Base-by-base conservation (phyloP, 35 echinoderm and acorn worm genomes). In the Patiria miniata region DNA sequence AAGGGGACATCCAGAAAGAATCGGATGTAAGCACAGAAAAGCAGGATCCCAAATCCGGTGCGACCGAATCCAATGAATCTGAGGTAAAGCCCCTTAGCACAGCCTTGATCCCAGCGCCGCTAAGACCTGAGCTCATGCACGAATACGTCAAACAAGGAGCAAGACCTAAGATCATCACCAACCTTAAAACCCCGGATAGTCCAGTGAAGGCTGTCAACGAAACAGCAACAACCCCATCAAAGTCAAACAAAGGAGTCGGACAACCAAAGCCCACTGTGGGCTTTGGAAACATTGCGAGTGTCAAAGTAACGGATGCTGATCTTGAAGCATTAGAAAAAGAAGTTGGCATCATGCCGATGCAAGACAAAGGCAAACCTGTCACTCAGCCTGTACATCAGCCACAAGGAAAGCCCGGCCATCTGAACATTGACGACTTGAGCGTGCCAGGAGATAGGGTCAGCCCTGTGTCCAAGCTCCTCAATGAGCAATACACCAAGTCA, bases 101-200 rank as follows among this genome's bases (percentile, higher is more conserved):
- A 73, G 33, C 10, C n/a, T 37, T 84, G 30, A 37, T 33, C 19
- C 57, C 82, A 36, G 36, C 84, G 4, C 73, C 77, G 36, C 40
- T 88, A 68, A 76, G 91, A 47, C 51, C 93, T 88, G 87, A 89
- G 16, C 90, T 88, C 51, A 95, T 95, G 93, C 73, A 95, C 40
- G 90, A 87, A 34, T 95, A 95, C 52, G 68, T 95, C 39, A 82
- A 86, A 47, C 93, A 95, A 54, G 93, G 93, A 59, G 93, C 93
- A 30, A 91, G 93, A 87, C 93, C 93, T 19, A 95, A 95, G 79
- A 85, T 86, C n/a, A 42, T 81, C 7, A 37, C 61, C 23, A 61
- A 58, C 21, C 51, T 82, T 33, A 82, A 84, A 58, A 38, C 52
- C 28, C n/a, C 53, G 32, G 30, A 84, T 33, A 61, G 53, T 61